Base-by-base conservation (phyloP, 2,888 invertebrate genomes). In the Platycheirus rosarum region DNA sequence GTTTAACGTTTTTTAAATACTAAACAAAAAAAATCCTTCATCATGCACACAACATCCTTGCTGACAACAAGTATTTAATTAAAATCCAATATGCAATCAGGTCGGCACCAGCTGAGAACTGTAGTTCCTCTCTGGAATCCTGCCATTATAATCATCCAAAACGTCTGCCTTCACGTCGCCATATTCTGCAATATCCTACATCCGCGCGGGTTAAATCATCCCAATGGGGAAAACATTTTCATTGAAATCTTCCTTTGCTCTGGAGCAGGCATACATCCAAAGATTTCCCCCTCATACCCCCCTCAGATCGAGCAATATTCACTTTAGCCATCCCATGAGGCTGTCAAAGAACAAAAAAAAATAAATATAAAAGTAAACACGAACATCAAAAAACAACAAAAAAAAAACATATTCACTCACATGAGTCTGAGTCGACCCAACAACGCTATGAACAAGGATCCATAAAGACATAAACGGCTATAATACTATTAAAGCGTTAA, bases 1-100 rank as follows among this genome's bases (percentile, higher is more conserved):
- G n/a, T n/a, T n/a, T n/a, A n/a, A n/a, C n/a, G n/a, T n/a, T n/a
- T n/a, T n/a, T n/a, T n/a, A n/a, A n/a, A n/a, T n/a, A n/a, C n/a
- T n/a, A n/a, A n/a, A n/a, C n/a, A n/a, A n/a, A n/a, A n/a, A n/a
- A n/a, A n/a, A n/a, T n/a, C n/a, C n/a, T n/a, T 23, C 23, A 23
- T 23, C 6, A 23, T n/a, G 6, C 23, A 23, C 23, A 23, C 23
- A 23, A n/a, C n/a, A n/a, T n/a, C n/a, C n/a, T 23, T 23, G 23
- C 23, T 23, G 23, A 6, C 23, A 55, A 62, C 55, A 73, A 78
- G 68, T 73, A 68, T 73, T 73, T 63, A 78, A 73, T 79, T 69
- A 69, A 74, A 79, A 68, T 63, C 69, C 68, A 79, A 74, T 79
- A 63, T 74, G 62, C 78, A 73, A 73, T 73, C 66, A 73, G 42